Evolutionary conservation across 2,797 vertebrate species (phyloP), one percentile per base, ranked within the genome.

Genomic region (Otolemur crassicaudatus): DNA sequence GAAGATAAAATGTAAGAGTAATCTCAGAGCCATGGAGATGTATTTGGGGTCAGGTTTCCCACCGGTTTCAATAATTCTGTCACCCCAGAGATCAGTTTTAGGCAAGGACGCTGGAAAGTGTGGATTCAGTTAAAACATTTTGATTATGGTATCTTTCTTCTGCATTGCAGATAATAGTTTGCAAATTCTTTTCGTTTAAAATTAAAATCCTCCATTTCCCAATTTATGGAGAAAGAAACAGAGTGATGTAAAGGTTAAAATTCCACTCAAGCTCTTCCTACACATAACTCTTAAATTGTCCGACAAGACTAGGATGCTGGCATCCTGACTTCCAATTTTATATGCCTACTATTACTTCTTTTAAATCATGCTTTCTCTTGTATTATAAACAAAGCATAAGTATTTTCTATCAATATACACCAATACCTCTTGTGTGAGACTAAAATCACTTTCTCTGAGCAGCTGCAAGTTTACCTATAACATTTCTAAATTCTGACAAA

Each of bases 171-270:
- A 92, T 12, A 67, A 65, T 29, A 87, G 31, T 16, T 84, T 90
- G 40, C 19, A 83, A 91, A 93, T 85, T 87, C 53, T 17, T 88
- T 93, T 94, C n/a, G 16, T 84, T 85, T 94, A 63, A 85, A 85
- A 85, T 63, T 88, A 85, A 91, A 90, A 93, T 58, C 27, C 20
- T 88, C 37, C 25, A 29, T 43, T 92, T 77, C 56, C 46, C 61
- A 90, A 5, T 73, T 88, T 65, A 80, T 53, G 27, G 37, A 82
- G 69, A 69, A 87, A n/a, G 43, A 77, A 91, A 92, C 31, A 84
- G 40, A 92, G 6, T 77, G 60, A 93, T 37, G 14, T 60, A 58
- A 43, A 80, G 23, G 65, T 95, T 87, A 81, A 79, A 76, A 40
- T 79, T 29, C 46, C 85, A 27, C 23, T 87, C 53, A 29, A 11